Base-by-base conservation (phyloP, 2,888 invertebrate genomes). In the Harpagoxenus sublaevis region DNA sequence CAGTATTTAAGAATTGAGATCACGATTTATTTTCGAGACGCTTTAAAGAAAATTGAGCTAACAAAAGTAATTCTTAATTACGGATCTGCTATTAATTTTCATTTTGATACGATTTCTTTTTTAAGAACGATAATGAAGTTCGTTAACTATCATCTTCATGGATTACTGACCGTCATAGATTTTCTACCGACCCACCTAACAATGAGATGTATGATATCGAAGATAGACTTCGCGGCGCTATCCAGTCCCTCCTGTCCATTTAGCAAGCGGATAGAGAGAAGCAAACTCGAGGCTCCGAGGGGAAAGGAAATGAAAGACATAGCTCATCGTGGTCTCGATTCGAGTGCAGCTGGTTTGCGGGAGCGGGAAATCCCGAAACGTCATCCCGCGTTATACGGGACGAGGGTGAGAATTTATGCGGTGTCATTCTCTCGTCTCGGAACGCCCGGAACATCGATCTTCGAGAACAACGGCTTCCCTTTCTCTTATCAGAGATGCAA, bases 361-460 rank as follows among this genome's bases (percentile, higher is more conserved):
- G 23, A 31, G 39, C 9, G 23, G 31, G 66, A 89, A 86, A 31
- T 68, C 87, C n/a, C n/a, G n/a, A n/a, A n/a, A n/a, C n/a, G n/a
- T n/a, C n/a, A n/a, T n/a, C n/a, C 84, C 28, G 75, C 63, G 62
- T 85, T 86, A 85, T 57, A 53, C 51, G 18, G 42, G 74, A 82
- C 78, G 77, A 74, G 84, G 86, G 78, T 75, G 84, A 68, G 84
- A 87, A 84, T 86, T 88, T 88, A 87, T 85, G 78, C 77, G 70
- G 62, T 82, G 84, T 84, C 86, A 53, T 71, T 83, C 70, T 75
- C 85, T 65, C 65, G 53, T 51, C 39, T 53, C 82, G 31, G 42
- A 60, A 39, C 39, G 18, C 55, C 42, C 42, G 53, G 73, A 68
- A 83, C 74, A 82, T 74, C 63, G 84, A 84, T 86, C 85, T 53